Conservation (phyloP, 2,888 invertebrate genomes). For the Phaedon cochleariae region DNA sequence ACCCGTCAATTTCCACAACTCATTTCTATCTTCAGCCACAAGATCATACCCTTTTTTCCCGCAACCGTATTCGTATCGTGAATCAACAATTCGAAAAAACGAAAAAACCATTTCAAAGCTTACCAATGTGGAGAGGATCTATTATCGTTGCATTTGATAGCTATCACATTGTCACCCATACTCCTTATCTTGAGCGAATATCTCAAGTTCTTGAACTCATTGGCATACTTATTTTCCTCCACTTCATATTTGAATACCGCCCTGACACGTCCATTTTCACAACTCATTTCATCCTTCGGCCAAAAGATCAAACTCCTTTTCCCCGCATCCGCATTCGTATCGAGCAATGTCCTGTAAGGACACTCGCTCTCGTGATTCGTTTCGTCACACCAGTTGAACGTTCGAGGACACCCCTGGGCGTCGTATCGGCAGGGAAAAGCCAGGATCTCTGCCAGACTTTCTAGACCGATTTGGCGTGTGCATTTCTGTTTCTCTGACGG, state of each 20-base stretch:
- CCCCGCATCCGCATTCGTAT: not conserved
- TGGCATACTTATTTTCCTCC: conserved; percentile 30
- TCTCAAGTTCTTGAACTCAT: conserved; percentile 30
- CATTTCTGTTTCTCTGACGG: conserved; percentile 45
- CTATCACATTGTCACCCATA: not conserved
- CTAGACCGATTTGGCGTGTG: conserved; percentile 48
- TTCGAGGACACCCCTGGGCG: conserved; percentile 45
- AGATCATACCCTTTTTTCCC: not conserved
- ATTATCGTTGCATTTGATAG: too few species aligned
- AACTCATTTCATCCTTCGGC: conserved; percentile 6
- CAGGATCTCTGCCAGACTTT: conserved; percentile 46
- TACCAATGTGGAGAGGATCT: too few species aligned
- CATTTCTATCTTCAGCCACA: conserved; percentile 1
- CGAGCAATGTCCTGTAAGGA: conserved; percentile 33
- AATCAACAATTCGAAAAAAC: too few species aligned
- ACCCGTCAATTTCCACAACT: conserved; percentile 20
- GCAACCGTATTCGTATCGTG: too few species aligned
- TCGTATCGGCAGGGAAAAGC: conserved; percentile 50
- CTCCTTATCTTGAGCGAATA: not conserved
- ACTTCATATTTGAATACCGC: conserved; percentile 29
- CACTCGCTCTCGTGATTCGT: conserved; percentile 49
- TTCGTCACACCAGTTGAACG: conserved; percentile 45
- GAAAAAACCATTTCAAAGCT: too few species aligned
- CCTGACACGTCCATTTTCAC: conserved; percentile 22
- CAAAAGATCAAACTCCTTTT: too few species aligned